phyloP scores from a whole-genome alignment of 1,140 invertebrate genomes.

The Conus ventricosus region DNA sequence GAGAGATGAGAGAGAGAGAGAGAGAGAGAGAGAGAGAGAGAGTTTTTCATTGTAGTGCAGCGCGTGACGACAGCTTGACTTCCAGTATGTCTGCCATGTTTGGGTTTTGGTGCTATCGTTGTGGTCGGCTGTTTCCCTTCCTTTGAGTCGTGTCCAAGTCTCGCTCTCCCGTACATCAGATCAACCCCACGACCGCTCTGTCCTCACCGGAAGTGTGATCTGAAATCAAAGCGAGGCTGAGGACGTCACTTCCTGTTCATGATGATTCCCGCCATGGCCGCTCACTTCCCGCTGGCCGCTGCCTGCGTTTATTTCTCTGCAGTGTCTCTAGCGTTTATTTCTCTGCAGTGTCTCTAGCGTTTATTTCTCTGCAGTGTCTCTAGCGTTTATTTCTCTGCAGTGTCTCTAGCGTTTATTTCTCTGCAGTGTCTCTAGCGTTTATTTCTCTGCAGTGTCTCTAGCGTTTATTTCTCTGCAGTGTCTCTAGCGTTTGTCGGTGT shows the following conservation, averaged over 20 bases:
- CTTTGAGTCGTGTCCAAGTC: slow-evolving; percentile 15
- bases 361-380: slow-evolving; percentile 9
- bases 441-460: background rate
- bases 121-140: slow-evolving; percentile 9
- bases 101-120: slow-evolving; percentile 20
- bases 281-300: background rate
- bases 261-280: background rate
- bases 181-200: background rate
- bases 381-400: slow-evolving; percentile 1
- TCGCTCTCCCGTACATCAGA: background rate
- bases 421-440: background rate
- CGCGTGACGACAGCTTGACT: background rate
- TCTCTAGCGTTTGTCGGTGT: slow-evolving; percentile 9
- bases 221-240: slow-evolving; percentile 21
- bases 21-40: background rate
- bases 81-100: slow-evolving; percentile 17
- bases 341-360: background rate
- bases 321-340: slow-evolving; percentile 1
- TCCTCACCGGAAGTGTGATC: slow-evolving; percentile 12
- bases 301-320: slow-evolving; percentile 3
- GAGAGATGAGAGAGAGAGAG: background rate
- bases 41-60: background rate
- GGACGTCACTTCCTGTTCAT: slow-evolving; percentile 22
- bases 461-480: background rate
- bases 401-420: background rate